These are phyloP conservation scores for Panagrolaimus sp. DNA, from an alignment of 1,140 invertebrate species.

Conservation along the genomic window DNA sequence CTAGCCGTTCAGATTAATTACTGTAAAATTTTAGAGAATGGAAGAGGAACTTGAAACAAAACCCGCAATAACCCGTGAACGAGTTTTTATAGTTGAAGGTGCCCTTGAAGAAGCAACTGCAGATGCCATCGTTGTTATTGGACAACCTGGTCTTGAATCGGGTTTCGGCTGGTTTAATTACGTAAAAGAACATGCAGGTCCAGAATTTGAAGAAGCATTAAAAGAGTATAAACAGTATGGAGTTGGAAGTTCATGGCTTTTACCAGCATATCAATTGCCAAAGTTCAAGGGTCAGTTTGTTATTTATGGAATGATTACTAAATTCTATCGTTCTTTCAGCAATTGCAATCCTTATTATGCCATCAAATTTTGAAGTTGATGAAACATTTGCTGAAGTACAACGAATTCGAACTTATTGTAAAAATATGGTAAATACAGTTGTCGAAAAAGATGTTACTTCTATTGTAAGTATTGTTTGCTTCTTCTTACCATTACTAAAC, in stretches of 20 bases:
- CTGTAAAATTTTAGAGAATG: too few species aligned
- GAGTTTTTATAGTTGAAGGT: neutral
- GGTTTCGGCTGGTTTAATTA: slow-evolving; percentile 7
- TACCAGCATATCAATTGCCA: neutral
- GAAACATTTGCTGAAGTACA: neutral
- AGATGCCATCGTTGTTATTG: neutral
- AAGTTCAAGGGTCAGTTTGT: neutral
- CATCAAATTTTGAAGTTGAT: neutral
- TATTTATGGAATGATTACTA: neutral
- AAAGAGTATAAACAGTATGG: neutral
- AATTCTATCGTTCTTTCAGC: neutral
- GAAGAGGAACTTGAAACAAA: too few species aligned
- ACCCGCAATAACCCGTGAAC: too few species aligned
- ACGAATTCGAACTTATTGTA: neutral
- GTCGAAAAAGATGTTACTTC: neutral
- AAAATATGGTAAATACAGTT: neutral
- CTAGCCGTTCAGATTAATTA: too few species aligned
- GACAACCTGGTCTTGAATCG: neutral
- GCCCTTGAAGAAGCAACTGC: neutral
- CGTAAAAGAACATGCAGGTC: neutral
- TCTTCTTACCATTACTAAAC: neutral
- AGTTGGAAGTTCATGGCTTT: neutral
- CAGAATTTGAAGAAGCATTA: neutral
- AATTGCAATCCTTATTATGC: neutral
- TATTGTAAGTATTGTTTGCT: neutral